These are phyloP conservation scores for Poecilia picta DNA, from an alignment of 2,797 vertebrate species.

Conservation along the genomic window DNA sequence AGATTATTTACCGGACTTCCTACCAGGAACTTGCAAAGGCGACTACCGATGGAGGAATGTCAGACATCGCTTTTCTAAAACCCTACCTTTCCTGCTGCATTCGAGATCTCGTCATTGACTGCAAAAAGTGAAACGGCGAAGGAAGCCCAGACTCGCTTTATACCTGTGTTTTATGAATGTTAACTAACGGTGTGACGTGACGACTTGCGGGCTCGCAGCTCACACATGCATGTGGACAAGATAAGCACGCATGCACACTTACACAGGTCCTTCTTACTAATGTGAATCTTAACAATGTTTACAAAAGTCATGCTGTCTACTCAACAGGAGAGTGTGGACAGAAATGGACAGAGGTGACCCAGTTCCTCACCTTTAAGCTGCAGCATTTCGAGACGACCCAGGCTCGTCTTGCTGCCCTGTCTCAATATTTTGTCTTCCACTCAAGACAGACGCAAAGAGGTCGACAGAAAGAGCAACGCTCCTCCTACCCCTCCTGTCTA, in stretches of 20 bases:
- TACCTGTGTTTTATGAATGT: constrained; percentile 54
- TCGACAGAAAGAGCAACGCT: constrained; percentile 21
- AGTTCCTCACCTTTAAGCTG: constrained; percentile 11
- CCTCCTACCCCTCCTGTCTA: constrained; percentile 14
- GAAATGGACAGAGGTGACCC: constrained; percentile 16
- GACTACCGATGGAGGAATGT: constrained; percentile 61
- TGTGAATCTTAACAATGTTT: constrained; percentile 76
- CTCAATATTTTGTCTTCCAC: constrained; percentile 61
- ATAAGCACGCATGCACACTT: constrained; percentile 26
- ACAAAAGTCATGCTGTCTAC: constrained; percentile 55
- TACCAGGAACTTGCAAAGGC: constrained; percentile 31
- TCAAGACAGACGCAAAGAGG: constrained; percentile 19
- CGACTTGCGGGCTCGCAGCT: constrained; percentile 31
- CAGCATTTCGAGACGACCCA: constrained; percentile 27
- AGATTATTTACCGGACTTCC: constrained; percentile 39
- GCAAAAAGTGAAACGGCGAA: neutral
- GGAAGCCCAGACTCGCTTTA: neutral
- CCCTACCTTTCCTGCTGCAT: constrained; percentile 24
- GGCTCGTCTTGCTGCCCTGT: constrained; percentile 17
- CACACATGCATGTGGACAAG: constrained; percentile 53
- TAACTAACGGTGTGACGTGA: constrained; percentile 30
- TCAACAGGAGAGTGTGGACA: constrained; percentile 37
- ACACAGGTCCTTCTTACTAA: constrained; percentile 42
- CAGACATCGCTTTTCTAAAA: constrained; percentile 19
- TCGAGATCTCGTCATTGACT: constrained; percentile 1